Percentiles rank a stretch among this genome's conserved stretches.
phyloP scores from a whole-genome alignment of 2,797 vertebrate species.

The Phataginus tricuspis region DNA sequence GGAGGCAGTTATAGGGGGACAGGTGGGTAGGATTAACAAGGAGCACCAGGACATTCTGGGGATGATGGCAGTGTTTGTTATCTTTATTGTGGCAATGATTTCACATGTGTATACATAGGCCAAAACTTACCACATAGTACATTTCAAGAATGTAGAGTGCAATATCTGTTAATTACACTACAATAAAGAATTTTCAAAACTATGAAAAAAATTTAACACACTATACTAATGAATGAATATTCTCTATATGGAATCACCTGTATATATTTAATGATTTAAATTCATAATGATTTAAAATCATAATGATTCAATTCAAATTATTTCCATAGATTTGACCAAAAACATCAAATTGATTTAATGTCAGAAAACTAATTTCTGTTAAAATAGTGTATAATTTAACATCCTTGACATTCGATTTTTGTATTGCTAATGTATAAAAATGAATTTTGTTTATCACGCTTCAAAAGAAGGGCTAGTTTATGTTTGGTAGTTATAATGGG shows the following conservation, averaged over 20 bases:
- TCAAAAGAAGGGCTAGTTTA: background rate
- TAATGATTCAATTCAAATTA: background rate
- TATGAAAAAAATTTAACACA: background rate
- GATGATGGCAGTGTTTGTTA: too few relatives aligned
- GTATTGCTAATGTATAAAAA: background rate
- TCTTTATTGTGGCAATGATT: too few relatives aligned
- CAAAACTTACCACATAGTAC: too few relatives aligned
- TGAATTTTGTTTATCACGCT: background rate
- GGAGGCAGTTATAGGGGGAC: too few relatives aligned
- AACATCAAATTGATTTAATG: background rate
- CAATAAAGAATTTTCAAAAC: too few relatives aligned
- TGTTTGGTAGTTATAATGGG: background rate
- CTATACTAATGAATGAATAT: background rate
- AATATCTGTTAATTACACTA: too few relatives aligned
- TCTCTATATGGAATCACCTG: background rate
- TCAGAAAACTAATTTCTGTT: background rate
- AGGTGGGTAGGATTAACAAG: too few relatives aligned
- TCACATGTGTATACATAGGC: too few relatives aligned
- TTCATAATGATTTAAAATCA: background rate
- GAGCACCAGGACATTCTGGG: too few relatives aligned
- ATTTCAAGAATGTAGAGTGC: too few relatives aligned
- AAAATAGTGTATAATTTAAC: background rate
- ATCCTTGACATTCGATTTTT: background rate
- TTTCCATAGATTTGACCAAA: background rate
- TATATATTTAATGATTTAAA: conserved; percentile 18